These are phyloP conservation scores for Myotis myotis DNA, from an alignment of 2,797 vertebrate species.

Conservation along the genomic window DNA sequence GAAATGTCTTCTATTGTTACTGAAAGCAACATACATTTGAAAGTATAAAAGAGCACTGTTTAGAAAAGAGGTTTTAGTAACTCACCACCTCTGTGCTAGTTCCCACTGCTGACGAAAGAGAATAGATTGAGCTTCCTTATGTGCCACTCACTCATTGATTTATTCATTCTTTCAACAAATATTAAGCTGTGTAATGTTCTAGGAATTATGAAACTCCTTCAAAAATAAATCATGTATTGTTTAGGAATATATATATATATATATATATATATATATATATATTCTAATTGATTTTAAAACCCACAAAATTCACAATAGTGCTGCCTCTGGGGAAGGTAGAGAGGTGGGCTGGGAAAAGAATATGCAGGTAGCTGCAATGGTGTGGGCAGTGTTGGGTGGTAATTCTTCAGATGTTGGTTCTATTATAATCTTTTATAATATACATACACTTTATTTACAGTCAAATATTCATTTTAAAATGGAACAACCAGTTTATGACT, in stretches of 20 bases:
- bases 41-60: neutral
- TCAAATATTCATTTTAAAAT: neutral
- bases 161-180: neutral
- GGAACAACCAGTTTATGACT: neutral
- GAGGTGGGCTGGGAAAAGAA: neutral
- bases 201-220: neutral
- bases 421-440: neutral
- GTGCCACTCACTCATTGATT: neutral
- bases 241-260: neutral
- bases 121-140: neutral
- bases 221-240: neutral
- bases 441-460: neutral
- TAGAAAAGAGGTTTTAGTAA: neutral
- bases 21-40: constrained; percentile 8
- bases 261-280: neutral
- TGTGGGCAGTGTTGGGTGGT: no score
- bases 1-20: neutral
- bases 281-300: neutral
- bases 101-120: neutral
- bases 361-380: neutral
- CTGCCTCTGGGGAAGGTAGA: neutral
- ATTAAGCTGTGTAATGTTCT: neutral
- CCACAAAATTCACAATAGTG: neutral
- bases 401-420: neutral
- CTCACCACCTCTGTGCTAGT: neutral